Evolutionary conservation across 2,888 invertebrate species (phyloP).

Genomic region (Eupeodes luniger): DNA sequence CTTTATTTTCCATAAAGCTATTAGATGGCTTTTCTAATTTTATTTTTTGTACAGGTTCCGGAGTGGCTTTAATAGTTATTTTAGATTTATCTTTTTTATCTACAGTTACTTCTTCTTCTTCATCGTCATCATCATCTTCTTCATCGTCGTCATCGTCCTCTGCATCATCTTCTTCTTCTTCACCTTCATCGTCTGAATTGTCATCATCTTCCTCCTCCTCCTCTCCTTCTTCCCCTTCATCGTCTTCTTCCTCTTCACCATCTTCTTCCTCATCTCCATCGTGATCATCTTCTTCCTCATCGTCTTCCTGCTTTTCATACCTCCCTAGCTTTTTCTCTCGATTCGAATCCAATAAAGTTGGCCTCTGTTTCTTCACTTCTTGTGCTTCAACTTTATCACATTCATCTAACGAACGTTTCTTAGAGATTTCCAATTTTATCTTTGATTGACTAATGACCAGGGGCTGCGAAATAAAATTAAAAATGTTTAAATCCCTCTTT

Average conservation of each 20-base stretch:
- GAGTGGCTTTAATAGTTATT: background rate
- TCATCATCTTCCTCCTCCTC: slow-evolving; percentile 78
- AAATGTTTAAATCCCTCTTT: background rate
- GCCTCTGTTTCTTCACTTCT: slow-evolving; percentile 80
- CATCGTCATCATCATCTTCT: slow-evolving; percentile 72
- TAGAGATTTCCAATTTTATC: slow-evolving; percentile 74
- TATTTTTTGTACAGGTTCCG: background rate
- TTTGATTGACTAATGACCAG: slow-evolving; percentile 81
- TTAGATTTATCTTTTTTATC: slow-evolving; percentile 6
- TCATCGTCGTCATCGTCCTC: background rate
- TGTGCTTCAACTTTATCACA: slow-evolving; percentile 75
- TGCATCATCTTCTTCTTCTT: slow-evolving; percentile 38
- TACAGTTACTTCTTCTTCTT: slow-evolving; percentile 44
- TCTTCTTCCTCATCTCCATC: slow-evolving; percentile 79
- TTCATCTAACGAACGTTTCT: slow-evolving; percentile 80
- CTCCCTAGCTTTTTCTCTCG: slow-evolving; percentile 81
- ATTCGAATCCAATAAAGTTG: slow-evolving; percentile 81
- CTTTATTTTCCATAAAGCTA: slow-evolving; percentile 12
- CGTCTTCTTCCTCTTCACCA: slow-evolving; percentile 78
- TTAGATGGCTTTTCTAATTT: slow-evolving; percentile 45
- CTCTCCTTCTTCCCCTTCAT: slow-evolving; percentile 78
- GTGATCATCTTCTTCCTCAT: slow-evolving; percentile 78
- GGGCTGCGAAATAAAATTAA: slow-evolving; percentile 78
- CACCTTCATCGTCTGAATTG: slow-evolving; percentile 48
- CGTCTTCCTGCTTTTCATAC: slow-evolving; percentile 81